phyloP scores from a whole-genome alignment of 2,888 invertebrate genomes.

The Ceramica pisi region DNA sequence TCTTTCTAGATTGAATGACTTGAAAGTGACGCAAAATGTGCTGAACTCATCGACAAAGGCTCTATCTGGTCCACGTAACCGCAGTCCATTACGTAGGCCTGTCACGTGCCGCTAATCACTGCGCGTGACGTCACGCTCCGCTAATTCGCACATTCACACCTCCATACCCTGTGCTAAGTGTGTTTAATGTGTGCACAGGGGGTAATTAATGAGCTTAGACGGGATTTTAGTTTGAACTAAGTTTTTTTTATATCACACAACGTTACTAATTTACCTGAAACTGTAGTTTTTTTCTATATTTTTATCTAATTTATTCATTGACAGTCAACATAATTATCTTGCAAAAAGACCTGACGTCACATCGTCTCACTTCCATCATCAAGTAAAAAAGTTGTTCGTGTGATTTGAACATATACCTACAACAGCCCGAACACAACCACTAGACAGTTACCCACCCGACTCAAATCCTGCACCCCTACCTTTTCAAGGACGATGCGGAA shows the following conservation, averaged over 20 bases:
- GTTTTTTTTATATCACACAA: background rate
- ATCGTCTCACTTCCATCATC: too few species aligned
- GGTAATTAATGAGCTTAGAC: conserved; percentile 42
- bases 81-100: conserved; percentile 71
- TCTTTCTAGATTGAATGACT: background rate
- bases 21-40: background rate
- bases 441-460: too few species aligned
- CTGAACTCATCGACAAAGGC: background rate
- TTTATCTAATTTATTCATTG: background rate
- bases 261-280: background rate
- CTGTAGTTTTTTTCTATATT: background rate
- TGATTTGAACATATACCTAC: too few species aligned
- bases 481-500: too few species aligned
- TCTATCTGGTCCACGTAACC: conserved; percentile 45
- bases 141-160: conserved; percentile 81
- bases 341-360: too few species aligned
- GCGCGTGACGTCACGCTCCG: conserved; percentile 77
- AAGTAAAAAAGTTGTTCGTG: too few species aligned
- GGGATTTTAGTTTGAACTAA: background rate
- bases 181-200: conserved; percentile 39
- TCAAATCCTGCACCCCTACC: too few species aligned
- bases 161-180: conserved; percentile 62
- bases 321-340: background rate
- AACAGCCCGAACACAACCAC: too few species aligned
- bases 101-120: conserved; percentile 81